phyloP scores from a whole-genome alignment of 2,113 vertebrate genomes.

The Solea solea region DNA sequence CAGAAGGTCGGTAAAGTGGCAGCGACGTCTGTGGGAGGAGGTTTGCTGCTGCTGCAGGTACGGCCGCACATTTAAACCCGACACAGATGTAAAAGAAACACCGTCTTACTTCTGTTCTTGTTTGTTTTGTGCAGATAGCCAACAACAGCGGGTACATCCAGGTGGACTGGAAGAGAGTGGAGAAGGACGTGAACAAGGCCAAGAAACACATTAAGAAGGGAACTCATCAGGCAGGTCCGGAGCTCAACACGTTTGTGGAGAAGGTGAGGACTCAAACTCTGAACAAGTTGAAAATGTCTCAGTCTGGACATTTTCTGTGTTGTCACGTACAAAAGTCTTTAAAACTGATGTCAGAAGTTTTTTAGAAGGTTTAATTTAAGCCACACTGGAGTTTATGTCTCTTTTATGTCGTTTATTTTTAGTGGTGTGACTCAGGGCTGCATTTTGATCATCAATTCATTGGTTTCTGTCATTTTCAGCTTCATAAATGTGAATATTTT shows the following conservation, averaged over 20 bases:
- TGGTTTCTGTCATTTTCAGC: too few relatives aligned
- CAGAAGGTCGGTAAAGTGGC: slow-evolving; percentile 98
- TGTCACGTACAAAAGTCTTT: too few relatives aligned
- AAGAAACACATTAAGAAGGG: slow-evolving; percentile 95
- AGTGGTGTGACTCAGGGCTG: too few relatives aligned
- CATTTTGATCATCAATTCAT: too few relatives aligned
- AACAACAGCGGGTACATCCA: slow-evolving; percentile 97
- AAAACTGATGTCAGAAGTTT: too few relatives aligned
- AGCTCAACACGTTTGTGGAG: slow-evolving; percentile 93
- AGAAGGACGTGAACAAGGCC: slow-evolving; percentile 98
- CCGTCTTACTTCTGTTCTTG: too few relatives aligned
- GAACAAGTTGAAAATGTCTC: not conserved
- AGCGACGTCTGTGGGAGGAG: slow-evolving; percentile 94
- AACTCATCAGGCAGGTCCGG: slow-evolving; percentile 90
- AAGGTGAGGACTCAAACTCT: slow-evolving; percentile 80
- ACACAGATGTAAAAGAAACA: not conserved
- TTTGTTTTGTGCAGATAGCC: slow-evolving; percentile 84
- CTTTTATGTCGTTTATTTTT: too few relatives aligned
- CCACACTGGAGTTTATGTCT: too few relatives aligned
- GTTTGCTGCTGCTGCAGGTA: slow-evolving; percentile 96
- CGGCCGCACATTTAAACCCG: not conserved
- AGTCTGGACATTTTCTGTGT: too few relatives aligned
- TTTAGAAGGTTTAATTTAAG: too few relatives aligned
- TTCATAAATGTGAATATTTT: too few relatives aligned
- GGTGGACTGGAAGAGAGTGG: slow-evolving; percentile 97